These are phyloP conservation scores for Varanus komodoensis DNA, from an alignment of 2,113 vertebrate genomes.

Conservation along the genomic window DNA sequence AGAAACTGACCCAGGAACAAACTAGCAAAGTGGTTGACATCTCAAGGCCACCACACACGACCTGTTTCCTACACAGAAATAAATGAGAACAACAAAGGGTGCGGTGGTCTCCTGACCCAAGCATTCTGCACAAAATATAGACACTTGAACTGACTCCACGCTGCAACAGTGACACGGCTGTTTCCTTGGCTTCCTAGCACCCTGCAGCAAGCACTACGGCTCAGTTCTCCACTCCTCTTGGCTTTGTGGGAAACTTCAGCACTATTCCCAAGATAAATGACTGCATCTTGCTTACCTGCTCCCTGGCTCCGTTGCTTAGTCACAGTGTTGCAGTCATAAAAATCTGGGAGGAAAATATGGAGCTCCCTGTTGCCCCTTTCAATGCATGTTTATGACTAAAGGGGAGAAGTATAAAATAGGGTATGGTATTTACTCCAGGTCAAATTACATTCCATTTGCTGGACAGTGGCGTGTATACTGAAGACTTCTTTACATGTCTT, in stretches of 20 bases:
- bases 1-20: not conserved
- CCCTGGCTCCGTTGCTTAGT: not conserved
- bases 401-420: not conserved
- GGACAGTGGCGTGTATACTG: not conserved
- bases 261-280: not conserved
- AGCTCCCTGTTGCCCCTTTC: not conserved
- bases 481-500: not conserved
- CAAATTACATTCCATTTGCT: not conserved
- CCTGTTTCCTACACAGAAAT: not conserved
- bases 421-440: not conserved
- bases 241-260: not conserved
- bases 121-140: constrained; percentile 6
- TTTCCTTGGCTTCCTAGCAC: too few relatives aligned
- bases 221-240: too few relatives aligned
- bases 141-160: not conserved
- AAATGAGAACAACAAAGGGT: not conserved
- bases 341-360: not conserved
- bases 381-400: not conserved
- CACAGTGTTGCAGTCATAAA: not conserved
- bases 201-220: too few relatives aligned
- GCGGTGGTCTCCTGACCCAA: not conserved
- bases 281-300: not conserved
- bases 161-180: too few relatives aligned
- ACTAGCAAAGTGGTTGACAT: not conserved
- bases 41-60: not conserved